Evolutionary conservation across 2,113 vertebrate species (phyloP), one percentile per base, ranked within the genome.

Genomic region (Pleuronectes platessa): DNA sequence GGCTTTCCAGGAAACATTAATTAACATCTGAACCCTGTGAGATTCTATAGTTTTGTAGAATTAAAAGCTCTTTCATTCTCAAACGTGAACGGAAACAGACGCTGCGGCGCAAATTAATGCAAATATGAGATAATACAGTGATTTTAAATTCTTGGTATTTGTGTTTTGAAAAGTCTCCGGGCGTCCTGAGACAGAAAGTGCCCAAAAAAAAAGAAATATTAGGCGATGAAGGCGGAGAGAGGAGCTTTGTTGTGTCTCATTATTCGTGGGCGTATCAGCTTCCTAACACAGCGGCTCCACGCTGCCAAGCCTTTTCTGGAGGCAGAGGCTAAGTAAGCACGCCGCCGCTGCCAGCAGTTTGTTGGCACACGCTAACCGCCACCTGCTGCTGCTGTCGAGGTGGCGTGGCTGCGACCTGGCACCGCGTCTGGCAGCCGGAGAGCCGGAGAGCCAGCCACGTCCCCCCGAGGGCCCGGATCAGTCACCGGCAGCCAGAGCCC

Each of bases 361-460:
- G 79, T 89, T 91, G 90, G 90, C 90, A 90, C 65, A 71, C 42
- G 79, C 54, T 49, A 49, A 66, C 10, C 75, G 67, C 85, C 90
- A 91, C 90, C 90, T 91, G 90, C 90, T 85, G 86, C 85, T 51
- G 83, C 86, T 90, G 81, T 79, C 62, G 71, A 87, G 82, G 86
- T 70, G 84, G 42, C 54, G 76, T 45, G 15, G 72, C 68, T 47
- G n/a, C 73, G 77, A 89, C 87, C 83, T 82, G 84, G 83, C 72
- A 71, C 60, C 67, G 76, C 85, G 86, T 91, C 87, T 89, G 87
- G 85, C 71, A 73, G 59, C 74, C 75, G 21, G 73, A 79, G 71
- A 73, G 59, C 74, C 75, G 21, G 73, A 79, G 71, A 68, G 70
- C 56, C 53, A 17, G 37, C 20, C 18, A 10, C 54, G 74, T 79